Base-by-base conservation (phyloP, 1,140 invertebrate species). In the Tachypleus tridentatus region DNA sequence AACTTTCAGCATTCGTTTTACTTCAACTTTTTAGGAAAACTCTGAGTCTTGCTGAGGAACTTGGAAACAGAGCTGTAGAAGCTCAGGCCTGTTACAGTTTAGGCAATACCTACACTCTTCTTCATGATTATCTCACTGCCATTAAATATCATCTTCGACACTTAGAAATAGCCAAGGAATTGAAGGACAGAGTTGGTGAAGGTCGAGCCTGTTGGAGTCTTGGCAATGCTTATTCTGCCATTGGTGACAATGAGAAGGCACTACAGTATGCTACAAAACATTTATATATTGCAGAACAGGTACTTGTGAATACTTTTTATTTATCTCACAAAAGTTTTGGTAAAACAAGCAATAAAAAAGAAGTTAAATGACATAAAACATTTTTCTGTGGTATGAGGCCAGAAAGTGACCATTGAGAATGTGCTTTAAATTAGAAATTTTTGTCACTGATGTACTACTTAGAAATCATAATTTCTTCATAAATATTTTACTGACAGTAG, bases 11-110 rank as follows among this genome's bases (percentile, higher is more conserved):
- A 29, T 29, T 29, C 2, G 29, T 29, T 29, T 29, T 29, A 29
- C 29, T 29, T 29, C 29, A 29, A 29, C 29, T 29, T 29, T 29
- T 29, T 2, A 29, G 29, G 29, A 29, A 29, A 29, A 29, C 29
- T 29, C 29, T 29, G 29, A 2, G 29, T 29, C 29, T 29, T 29
- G 91, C 91, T 4, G 86, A 93, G 74, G 89, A 94, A 74, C 75
- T 95, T 52, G 85, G 87, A 48, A 95, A 98, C 76, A 84, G 86
- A 66, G 93, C 93, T 0, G 86, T 98, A 5, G 95, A 98, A 76
- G 96, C 95, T 0, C 96, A 98, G 76, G 93, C 94, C 0, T 98
- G 94, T 74, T 98, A 98, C 75, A 95, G 91, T 63, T 29, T 98
- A 11, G 96, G 95, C 1, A 98, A 98, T 73, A 97, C 95, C 0